Conservation (phyloP, 2,888 invertebrate species). For the Andrena flavipes region DNA sequence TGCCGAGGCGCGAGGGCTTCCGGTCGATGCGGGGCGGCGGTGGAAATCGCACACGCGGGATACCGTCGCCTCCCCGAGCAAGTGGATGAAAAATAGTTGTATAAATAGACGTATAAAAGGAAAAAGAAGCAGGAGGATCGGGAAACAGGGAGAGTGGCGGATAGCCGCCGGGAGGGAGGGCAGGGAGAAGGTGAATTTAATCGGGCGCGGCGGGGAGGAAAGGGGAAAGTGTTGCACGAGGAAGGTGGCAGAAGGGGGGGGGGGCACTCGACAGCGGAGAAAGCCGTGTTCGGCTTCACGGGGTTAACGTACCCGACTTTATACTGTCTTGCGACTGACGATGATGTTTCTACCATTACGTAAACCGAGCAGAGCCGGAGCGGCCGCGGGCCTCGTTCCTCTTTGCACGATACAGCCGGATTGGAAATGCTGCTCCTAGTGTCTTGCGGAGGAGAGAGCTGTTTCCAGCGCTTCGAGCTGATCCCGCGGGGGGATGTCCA, state of each 20-base stretch:
- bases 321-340: constrained; percentile 71
- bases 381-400: constrained; percentile 46
- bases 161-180: neutral
- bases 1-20: neutral
- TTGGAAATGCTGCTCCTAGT: constrained; percentile 56
- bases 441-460: constrained; percentile 44
- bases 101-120: neutral
- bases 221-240: constrained; percentile 61
- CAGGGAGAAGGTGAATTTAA: constrained; percentile 66
- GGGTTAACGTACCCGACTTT: constrained; percentile 79
- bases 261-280: constrained; percentile 69
- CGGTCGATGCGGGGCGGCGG: constrained; percentile 1
- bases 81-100: neutral
- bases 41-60: constrained; percentile 4
- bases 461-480: neutral
- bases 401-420: constrained; percentile 24
- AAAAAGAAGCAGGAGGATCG: neutral
- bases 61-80: neutral
- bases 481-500: neutral
- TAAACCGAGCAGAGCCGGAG: constrained; percentile 59
- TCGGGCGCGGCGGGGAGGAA: constrained; percentile 56
- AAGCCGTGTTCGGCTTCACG: constrained; percentile 76
- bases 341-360: constrained; percentile 75
- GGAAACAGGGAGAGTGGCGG: constrained; percentile 3
- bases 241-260: constrained; percentile 35